Conservation (phyloP, 1,140 invertebrate genomes). For the Danaus melanippus region DNA sequence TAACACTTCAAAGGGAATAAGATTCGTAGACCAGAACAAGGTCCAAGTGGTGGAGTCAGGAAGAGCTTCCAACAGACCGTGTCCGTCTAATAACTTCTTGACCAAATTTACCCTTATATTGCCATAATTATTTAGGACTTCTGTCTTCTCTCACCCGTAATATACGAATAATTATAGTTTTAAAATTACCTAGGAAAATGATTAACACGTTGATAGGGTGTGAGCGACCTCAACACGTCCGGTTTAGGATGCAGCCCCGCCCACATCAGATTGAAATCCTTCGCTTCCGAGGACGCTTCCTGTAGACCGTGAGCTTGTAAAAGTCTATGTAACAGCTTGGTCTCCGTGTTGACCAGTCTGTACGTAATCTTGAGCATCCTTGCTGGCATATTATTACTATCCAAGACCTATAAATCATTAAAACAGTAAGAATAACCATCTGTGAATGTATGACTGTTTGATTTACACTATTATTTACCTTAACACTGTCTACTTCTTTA, state of each 20-base stretch:
- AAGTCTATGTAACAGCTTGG: constrained; percentile 81
- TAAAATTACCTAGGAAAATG: constrained; percentile 88
- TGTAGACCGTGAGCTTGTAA: constrained; percentile 82
- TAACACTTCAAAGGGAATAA: constrained; percentile 8
- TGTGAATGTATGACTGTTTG: no score
- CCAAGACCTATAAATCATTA: constrained; percentile 39
- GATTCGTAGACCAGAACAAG: constrained; percentile 7
- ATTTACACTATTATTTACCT: constrained; percentile 30
- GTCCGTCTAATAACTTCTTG: constrained; percentile 5
- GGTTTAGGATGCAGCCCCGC: constrained; percentile 93
- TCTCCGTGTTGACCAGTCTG: constrained; percentile 86
- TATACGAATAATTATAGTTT: background rate
- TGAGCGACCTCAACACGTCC: constrained; percentile 83
- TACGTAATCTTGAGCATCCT: constrained; percentile 83
- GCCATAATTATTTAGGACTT: background rate
- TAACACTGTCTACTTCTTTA: constrained; percentile 58
- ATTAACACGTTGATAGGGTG: constrained; percentile 91
- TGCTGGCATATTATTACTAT: constrained; percentile 75
- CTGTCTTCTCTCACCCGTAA: background rate
- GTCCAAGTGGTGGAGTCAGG: constrained; percentile 5
- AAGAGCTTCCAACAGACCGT: constrained; percentile 7
- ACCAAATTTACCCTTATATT: constrained; percentile 10
- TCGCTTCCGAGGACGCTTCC: constrained; percentile 76
- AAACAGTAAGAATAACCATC: constrained; percentile 2
- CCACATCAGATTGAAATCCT: constrained; percentile 92